Evolutionary conservation across 2,888 invertebrate species (phyloP), one percentile per base, ranked within the genome.

Genomic region (Leptinotarsa peninsularis): DNA sequence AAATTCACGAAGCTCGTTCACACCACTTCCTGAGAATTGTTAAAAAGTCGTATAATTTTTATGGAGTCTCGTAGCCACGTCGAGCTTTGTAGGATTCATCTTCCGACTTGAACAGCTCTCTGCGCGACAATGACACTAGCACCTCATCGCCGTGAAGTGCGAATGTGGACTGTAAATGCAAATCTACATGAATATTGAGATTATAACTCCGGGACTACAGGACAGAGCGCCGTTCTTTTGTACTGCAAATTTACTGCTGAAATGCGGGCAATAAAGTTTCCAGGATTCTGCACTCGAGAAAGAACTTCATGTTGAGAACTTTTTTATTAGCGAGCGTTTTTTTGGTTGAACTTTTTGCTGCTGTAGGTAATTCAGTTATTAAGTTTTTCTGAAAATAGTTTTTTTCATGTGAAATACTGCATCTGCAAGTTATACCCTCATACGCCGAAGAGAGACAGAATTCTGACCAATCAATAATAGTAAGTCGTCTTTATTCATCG

Each of bases 1-100:
- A 27, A 60, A 63, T 63, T 7, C 63, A 43, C 33, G n/a, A 7
- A 43, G 63, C 63, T 43, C 43, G 33, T 43, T 63, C 63, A 27
- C 27, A 43, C 43, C 33, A n/a, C 63, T 63, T 33, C 5, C 43
- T 43, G 18, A 43, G 18, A 27, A 43, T n/a, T 15, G 63, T 63
- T 33, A 43, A 63, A 63, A 63, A 17, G 63, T 63, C 63, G 63
- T 63, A 63, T 63, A 63, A 43, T 63, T 63, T 63, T 63, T 63
- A 63, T 63, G 63, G 33, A 33, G 33, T 63, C 63, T 63, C 63
- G 63, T 63, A 17, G 63, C 43, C 17, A 3, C 63, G 63, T 43
- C 63, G 43, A 63, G n/a, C 33, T 63, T 33, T 43, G 63, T 18
- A 33, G 17, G 63, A 63, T 63, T 63, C 63, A 43, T 63, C 63